phyloP scores from a whole-genome alignment of 1,140 invertebrate genomes.

The Polypedilum pembai region DNA sequence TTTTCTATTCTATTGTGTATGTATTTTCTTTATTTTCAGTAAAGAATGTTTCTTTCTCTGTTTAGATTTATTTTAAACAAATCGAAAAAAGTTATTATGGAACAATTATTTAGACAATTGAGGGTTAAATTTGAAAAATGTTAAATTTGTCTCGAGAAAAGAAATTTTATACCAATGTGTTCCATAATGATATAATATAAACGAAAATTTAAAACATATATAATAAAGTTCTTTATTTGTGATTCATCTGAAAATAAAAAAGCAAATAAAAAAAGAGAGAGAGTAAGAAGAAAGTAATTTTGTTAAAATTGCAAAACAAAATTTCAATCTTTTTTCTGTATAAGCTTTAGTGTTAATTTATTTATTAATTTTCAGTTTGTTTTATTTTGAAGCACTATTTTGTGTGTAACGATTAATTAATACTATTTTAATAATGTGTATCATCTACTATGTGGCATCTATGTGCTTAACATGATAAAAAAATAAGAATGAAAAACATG shows the following conservation, averaged over 20 bases:
- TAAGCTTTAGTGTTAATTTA: neutral
- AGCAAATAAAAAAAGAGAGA: neutral
- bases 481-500: too few relatives aligned
- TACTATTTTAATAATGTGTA: slow-evolving; percentile 5
- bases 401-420: slow-evolving; percentile 13
- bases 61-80: too few relatives aligned
- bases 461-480: neutral
- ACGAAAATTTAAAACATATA: too few relatives aligned
- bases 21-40: too few relatives aligned
- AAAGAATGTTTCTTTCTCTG: too few relatives aligned
- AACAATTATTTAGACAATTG: too few relatives aligned
- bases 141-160: neutral
- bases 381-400: neutral
- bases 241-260: too few relatives aligned
- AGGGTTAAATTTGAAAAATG: too few relatives aligned
- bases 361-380: slow-evolving; percentile 6
- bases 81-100: too few relatives aligned
- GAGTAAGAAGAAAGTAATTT: neutral
- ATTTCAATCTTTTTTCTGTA: neutral
- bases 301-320: neutral
- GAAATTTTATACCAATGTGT: slow-evolving; percentile 8
- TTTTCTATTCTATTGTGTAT: neutral
- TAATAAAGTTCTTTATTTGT: too few relatives aligned
- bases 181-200: slow-evolving; percentile 13
- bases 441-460: neutral